Evolutionary conservation across 2,888 invertebrate species (phyloP), one percentile per base, ranked within the genome.

Genomic region (Chorisops tibialis): DNA sequence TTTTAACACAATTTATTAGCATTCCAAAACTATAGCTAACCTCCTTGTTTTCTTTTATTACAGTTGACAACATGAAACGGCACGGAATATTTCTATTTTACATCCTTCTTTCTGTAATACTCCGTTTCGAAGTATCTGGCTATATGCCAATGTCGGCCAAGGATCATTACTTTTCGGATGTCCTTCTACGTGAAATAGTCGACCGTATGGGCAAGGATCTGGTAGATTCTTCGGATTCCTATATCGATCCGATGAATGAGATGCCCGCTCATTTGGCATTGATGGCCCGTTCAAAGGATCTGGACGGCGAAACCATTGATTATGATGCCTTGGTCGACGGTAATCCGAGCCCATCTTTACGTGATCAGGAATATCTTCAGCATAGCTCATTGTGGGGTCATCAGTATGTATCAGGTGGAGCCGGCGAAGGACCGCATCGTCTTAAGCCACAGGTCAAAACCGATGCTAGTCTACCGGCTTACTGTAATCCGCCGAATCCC

Each of bases 401-500:
- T 73, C 89, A 91, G 72, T 87, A 85, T 72, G 80, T 88, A 54
- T 84, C 86, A 38, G 88, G 88, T 37, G 92, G 91, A 14, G 88
- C 88, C 64, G 91, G 91, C 11, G 92, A 92, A 75, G 72, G 73
- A 9, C 77, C 75, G 12, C 76, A 73, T 64, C 74, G 74, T 14
- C 70, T 74, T 12, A 76, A 74, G 37, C 68, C 75, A 68, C 87
- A 91, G 76, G 87, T 94, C 51, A 97, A 97, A 79, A 87, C 91
- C 3, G 96, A 98, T 73, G 90, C 91, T 9, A 87, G 90, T 12
- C 81, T 99, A 63, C 98, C 98, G 0, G 96, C 98, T 18, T 99
- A 99, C 79, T 99, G 99, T 78, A 96, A 97, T 77, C 99, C 99
- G 1, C 98, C 98, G 2, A 99, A 99, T 79, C 99, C 99, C 0